Conservation (phyloP, 2,113 vertebrate species). For the Cromileptes altivelis region DNA sequence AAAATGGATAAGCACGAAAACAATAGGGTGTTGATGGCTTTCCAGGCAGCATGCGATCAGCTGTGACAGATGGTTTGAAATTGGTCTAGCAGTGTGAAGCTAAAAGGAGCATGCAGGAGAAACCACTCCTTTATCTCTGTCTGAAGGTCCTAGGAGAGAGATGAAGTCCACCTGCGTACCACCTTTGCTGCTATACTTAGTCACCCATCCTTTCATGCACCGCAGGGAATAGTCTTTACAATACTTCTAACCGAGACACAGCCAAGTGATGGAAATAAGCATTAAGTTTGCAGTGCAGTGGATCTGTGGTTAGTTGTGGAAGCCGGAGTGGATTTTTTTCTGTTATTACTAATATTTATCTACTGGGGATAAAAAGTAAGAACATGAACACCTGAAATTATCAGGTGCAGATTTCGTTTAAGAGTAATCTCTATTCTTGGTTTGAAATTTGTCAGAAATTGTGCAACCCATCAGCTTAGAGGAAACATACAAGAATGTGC, state of each 20-base stretch:
- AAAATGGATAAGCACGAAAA: conserved; percentile 43
- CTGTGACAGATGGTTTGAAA: conserved; percentile 57
- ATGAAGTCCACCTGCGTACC: conserved; percentile 45
- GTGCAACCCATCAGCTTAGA: not conserved
- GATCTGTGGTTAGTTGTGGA: conserved; percentile 10
- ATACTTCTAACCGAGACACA: conserved; percentile 12
- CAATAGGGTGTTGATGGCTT: conserved; percentile 50
- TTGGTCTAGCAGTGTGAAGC: conserved; percentile 39
- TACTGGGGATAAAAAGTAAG: not conserved
- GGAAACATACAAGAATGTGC: conserved; percentile 53
- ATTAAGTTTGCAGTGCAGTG: not conserved
- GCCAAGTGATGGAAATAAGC: conserved; percentile 21
- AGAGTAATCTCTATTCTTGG: not conserved
- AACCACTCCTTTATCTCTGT: conserved; percentile 56
- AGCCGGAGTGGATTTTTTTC: not conserved
- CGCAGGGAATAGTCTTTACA: conserved; percentile 26
- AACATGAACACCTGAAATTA: not conserved
- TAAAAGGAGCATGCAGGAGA: conserved; percentile 21
- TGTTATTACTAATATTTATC: not conserved
- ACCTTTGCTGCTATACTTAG: conserved; percentile 52
- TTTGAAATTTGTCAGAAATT: conserved; percentile 1
- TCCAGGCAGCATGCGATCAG: conserved; percentile 40
- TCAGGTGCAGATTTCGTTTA: not conserved
- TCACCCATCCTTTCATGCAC: conserved; percentile 31
- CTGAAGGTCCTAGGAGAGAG: conserved; percentile 37